phyloP scores from a whole-genome alignment of 1,140 invertebrate species.

The Meloidogyne chitwoodi region DNA sequence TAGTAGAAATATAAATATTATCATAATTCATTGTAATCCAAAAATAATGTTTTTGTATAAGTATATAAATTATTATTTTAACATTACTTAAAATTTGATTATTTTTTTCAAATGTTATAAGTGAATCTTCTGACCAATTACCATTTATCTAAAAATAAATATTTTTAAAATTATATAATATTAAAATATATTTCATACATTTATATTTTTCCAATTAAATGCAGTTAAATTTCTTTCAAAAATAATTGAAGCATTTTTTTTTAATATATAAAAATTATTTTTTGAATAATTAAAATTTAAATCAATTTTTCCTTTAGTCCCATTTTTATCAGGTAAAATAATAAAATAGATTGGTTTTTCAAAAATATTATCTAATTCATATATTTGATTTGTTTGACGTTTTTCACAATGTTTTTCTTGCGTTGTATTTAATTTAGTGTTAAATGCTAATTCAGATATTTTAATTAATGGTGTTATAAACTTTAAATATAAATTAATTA shows the following conservation, averaged over 20 bases:
- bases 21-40: not conserved
- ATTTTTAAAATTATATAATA: too few species aligned
- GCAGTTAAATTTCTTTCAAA: not conserved
- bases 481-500: not conserved
- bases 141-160: not conserved
- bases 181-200: not conserved
- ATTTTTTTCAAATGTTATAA: not conserved
- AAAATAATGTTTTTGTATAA: not conserved
- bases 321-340: not conserved
- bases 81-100: not conserved
- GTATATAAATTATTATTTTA: not conserved
- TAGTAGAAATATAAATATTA: not conserved
- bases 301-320: not conserved
- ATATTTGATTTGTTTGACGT: not conserved
- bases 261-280: too few species aligned
- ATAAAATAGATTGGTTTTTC: not conserved
- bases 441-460: not conserved
- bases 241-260: not conserved
- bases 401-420: not conserved
- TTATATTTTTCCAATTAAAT: not conserved
- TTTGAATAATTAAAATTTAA: too few species aligned
- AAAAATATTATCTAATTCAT: not conserved
- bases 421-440: not conserved
- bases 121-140: not conserved
- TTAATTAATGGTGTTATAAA: not conserved